Evolutionary conservation across 2,888 invertebrate genomes (phyloP), one percentile per base, ranked within the genome.

Genomic region (Xestia xanthographa): DNA sequence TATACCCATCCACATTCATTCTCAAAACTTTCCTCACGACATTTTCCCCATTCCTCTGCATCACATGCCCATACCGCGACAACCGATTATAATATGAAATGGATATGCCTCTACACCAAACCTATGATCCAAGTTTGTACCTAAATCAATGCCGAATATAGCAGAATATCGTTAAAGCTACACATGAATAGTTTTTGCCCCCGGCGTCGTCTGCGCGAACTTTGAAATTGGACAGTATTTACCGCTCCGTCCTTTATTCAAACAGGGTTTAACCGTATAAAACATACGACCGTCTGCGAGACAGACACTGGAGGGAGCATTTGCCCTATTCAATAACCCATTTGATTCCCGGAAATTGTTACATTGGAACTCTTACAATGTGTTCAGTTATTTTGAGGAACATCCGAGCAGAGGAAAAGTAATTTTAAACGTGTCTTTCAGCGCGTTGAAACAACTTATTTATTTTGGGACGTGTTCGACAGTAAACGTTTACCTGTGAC

Each of bases 341-440:
- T 87, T 86, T 83, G 78, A 83, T 77, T 77, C 60, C 79, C 79
- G 86, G 86, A 86, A 78, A 86, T 86, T 87, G 79, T 68, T 79
- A 72, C 80, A 82, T 70, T 66, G 78, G 74, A 82, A 72, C 53
- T 73, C 70, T 81, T 77, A 78, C 76, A 83, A 79, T 74, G 69
- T 80, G 83, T 81, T 76, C 77, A 80, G 86, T 73, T 83, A 87
- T 86, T 83, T 81, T 66, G 63, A 72, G 41, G 34, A 68, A 70
- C 65, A 50, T 43, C 75, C 56, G 67, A 22, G n/a, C n/a, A 38
- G 29, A n/a, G 8, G 41, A 41, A 71, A 70, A 77, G 70, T 29
- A 63, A 70, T 77, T 77, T 58, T 56, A 14, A 29, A 70, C 56
- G 56, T 67, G 77, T 77, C 50, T 66, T 45, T 26, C 53, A 62